phyloP scores from a whole-genome alignment of 2,113 vertebrate species.

The Sprattus sprattus region DNA sequence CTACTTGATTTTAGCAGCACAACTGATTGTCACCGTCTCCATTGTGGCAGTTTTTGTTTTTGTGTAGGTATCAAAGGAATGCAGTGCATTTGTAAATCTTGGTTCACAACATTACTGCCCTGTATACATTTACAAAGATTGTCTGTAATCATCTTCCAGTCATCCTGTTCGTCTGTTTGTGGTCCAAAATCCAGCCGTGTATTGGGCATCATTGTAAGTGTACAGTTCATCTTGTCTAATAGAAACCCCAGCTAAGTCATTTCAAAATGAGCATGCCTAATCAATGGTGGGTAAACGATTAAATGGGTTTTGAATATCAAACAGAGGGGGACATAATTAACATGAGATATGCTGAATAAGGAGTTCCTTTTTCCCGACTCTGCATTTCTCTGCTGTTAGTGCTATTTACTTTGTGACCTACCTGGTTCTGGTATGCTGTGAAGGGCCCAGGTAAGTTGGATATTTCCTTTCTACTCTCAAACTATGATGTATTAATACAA shows the following conservation, averaged over 20 bases:
- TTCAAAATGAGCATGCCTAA: neutral
- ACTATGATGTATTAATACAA: neutral
- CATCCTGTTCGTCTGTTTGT: constrained; percentile 74
- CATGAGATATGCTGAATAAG: neutral
- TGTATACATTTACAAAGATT: neutral
- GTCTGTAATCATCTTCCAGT: constrained; percentile 55
- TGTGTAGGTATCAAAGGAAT: constrained; percentile 64
- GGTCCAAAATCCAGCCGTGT: constrained; percentile 71
- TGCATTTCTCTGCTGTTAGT: constrained; percentile 59
- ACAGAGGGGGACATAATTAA: constrained; percentile 1
- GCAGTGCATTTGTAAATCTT: neutral
- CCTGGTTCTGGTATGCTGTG: constrained; percentile 83
- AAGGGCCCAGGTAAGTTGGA: constrained; percentile 83
- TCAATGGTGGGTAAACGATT: neutral
- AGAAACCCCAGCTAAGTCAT: neutral
- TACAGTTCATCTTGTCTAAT: neutral
- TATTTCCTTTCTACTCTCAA: neutral
- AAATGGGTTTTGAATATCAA: constrained; percentile 12
- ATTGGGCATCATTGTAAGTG: constrained; percentile 88
- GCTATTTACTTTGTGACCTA: constrained; percentile 84
- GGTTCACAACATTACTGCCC: neutral
- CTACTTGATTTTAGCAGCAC: constrained; percentile 84
- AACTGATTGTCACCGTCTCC: constrained; percentile 81
- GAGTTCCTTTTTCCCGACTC: neutral
- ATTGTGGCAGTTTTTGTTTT: constrained; percentile 84